Conservation (phyloP, 2,797 vertebrate genomes). For the Falco cherrug region DNA sequence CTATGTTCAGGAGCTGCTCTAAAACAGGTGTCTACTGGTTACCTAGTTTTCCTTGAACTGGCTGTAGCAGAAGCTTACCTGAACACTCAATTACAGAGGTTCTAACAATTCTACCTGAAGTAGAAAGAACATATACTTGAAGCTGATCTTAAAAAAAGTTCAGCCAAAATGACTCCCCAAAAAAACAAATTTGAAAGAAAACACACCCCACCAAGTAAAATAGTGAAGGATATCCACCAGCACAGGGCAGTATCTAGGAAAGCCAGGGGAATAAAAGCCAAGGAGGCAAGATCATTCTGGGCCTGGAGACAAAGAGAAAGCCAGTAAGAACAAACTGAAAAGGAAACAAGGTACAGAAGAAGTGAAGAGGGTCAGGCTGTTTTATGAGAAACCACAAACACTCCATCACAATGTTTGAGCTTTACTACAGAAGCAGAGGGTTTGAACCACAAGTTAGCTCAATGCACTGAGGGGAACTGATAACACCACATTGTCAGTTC, state of each 20-base stretch:
- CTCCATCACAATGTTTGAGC: neutral
- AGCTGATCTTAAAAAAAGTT: neutral
- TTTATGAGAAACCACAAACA: neutral
- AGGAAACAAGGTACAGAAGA: slow-evolving; percentile 54
- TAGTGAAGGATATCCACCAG: slow-evolving; percentile 87
- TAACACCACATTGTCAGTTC: neutral
- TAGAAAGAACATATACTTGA: slow-evolving; percentile 11
- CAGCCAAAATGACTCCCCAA: slow-evolving; percentile 32
- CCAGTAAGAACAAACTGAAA: slow-evolving; percentile 72
- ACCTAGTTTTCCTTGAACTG: neutral
- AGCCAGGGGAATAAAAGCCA: slow-evolving; percentile 88
- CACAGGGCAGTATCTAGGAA: slow-evolving; percentile 87
- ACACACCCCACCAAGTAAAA: slow-evolving; percentile 63
- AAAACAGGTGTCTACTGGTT: neutral
- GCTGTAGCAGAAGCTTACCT: slow-evolving; percentile 40
- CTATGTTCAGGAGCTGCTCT: neutral
- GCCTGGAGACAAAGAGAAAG: slow-evolving; percentile 83
- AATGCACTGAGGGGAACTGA: neutral
- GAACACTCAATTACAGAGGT: neutral
- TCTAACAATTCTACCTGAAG: neutral
- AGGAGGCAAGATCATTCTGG: slow-evolving; percentile 86
- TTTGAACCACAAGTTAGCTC: neutral
- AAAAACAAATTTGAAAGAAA: slow-evolving; percentile 56
- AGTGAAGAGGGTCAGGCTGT: neutral
- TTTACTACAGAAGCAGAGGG: neutral